Evolutionary conservation across 2,113 vertebrate genomes (phyloP).

Genomic region (Nerophis ophidion): DNA sequence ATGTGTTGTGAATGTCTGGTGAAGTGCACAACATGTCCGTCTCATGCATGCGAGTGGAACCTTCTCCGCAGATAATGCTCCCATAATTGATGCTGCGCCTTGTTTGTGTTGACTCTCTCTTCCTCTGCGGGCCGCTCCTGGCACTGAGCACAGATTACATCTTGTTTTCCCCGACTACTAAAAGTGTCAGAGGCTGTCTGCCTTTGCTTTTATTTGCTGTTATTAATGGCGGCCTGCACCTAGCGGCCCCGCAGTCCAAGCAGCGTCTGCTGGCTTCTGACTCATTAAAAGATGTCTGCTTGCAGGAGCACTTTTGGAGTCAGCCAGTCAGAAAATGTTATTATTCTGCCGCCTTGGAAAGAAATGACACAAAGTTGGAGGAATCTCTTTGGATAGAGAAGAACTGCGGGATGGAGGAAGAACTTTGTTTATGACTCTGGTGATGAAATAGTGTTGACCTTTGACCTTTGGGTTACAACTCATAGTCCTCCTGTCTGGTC

Average conservation of each 20-base stretch:
- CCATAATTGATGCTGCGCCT: conserved; percentile 60
- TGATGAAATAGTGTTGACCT: conserved; percentile 48
- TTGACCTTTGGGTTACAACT: conserved; percentile 27
- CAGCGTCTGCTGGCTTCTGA: conserved; percentile 44
- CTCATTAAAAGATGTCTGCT: conserved; percentile 72
- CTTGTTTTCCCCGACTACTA: conserved; percentile 74
- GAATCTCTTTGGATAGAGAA: conserved; percentile 47
- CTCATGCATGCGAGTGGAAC: conserved; percentile 52
- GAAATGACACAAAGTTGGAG: conserved; percentile 43
- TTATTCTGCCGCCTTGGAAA: conserved; percentile 57
- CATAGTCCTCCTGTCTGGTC: conserved; percentile 14
- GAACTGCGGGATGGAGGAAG: conserved; percentile 51
- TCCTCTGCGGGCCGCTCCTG: conserved; percentile 62
- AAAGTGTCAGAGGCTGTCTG: conserved; percentile 75
- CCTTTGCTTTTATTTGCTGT: conserved; percentile 73
- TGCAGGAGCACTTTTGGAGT: conserved; percentile 67
- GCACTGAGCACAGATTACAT: conserved; percentile 71
- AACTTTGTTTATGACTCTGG: conserved; percentile 46
- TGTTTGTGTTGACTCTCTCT: conserved; percentile 62
- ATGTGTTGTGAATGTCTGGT: conserved; percentile 30
- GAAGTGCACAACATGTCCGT: conserved; percentile 34
- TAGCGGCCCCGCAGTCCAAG: conserved; percentile 40
- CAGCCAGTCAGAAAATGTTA: conserved; percentile 67
- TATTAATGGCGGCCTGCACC: conserved; percentile 69
- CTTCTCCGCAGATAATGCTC: conserved; percentile 59